Evolutionary conservation across 1,140 invertebrate species (phyloP), one percentile per base, ranked within the genome.

Genomic region (Solenopsis invicta): DNA sequence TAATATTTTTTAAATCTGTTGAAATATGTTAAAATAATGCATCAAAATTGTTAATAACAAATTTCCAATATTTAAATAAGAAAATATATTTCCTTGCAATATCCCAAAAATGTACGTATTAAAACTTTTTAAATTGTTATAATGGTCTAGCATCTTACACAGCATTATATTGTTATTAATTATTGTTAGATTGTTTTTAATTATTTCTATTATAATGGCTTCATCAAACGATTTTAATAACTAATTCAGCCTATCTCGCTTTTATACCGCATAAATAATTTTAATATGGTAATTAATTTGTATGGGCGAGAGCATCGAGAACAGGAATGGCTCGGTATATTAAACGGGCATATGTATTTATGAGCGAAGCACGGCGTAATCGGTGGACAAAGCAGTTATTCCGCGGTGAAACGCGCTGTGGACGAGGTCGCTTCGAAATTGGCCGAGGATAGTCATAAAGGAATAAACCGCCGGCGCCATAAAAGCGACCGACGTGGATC

Each of bases 401-500:
- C 48, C 75, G 61, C 54, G 21, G 54, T 74, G 41, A 76, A 78
- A 86, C 56, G 59, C 76, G 62, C 18, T 34, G 37, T 41, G n/a
- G 59, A 71, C 45, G 69, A 87, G 66, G 59, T 87, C 61, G 24
- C 50, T n/a, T 50, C 64, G 66, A 89, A 74, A 88, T 89, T 85
- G 72, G 24, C 41, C 10, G 34, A 66, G 87, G 78, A 67, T 66
- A 91, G 74, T 90, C 89, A 78, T 90, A 92, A 91, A 92, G 50
- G 84, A 61, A 88, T 91, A 91, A 91, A 91, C 64, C 85, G 76
- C 41, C 48, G 13, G 10, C 29, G 69, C 48, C 80, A 54, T 90
- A 91, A 91, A 90, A 90, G 84, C 85, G 84, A 90, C 76, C 72
- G 75, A 80, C 84, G 86, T 24, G 82, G 77, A 88, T 61, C 67